Evolutionary conservation across 1,140 invertebrate genomes (phyloP), one percentile per base, ranked within the genome.

Genomic region (Caerostris darwini): DNA sequence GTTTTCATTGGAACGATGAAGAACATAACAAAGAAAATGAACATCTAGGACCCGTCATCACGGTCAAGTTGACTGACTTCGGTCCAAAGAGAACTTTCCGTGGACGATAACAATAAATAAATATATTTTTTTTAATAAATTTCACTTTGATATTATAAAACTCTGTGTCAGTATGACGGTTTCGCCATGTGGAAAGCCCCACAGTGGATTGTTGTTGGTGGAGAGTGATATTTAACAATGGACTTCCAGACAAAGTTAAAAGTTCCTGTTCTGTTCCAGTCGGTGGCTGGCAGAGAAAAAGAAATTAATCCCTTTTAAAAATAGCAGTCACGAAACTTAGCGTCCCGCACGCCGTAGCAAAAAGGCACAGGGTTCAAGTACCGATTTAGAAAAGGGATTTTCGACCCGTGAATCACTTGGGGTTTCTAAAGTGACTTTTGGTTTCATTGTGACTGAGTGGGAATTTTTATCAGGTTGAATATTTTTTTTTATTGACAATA

Each of bases 31-130:
- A 19, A 67, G 17, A 67, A 67, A 17, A 5, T 17, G 61, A 34
- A 34, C 34, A 34, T 34, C 34, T 34, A 34, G 8, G 19, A 17
- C 10, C 71, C 54, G 3, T 54, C 71, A 77, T 69, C 87, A 89
- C 56, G 67, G 89, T 81, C 89, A 90, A 90, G 89, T 69, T 90
- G 69, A n/a, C 81, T 90, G 89, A 90, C 89, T n/a, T 54, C 61
- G 17, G 53, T 89, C n/a, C 58, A 64, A 86, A 69, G 50, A 56
- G 53, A 56, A 64, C 54, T 57, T 89, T 69, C 64, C 87, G 50
- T 54, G 64, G 71, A n/a, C 56, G 50, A 57, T 7, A 12, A 12
- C 7, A 57, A 57, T 17, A 71, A 54, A 86, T 19, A 61, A 12
- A 61, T 12, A 64, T 12, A 3, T 34, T 34, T 34, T 34, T 34